Percentiles rank a stretch among this genome's conserved stretches.
phyloP scores from a whole-genome alignment of 1,140 invertebrate genomes.

The Pseudomyrmex concolor region DNA sequence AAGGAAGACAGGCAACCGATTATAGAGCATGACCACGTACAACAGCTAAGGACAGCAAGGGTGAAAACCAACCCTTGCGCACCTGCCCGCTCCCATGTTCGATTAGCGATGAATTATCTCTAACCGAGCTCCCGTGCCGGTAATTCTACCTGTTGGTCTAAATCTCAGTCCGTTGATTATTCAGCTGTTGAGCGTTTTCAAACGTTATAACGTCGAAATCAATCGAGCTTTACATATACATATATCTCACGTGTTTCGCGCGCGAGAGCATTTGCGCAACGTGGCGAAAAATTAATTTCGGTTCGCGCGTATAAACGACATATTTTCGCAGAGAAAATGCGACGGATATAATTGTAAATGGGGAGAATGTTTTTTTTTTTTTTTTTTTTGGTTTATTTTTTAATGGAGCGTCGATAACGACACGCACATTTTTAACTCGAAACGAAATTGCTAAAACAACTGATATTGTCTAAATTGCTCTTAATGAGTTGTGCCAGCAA shows the following conservation, averaged over 20 bases:
- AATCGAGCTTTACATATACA: conserved; percentile 3
- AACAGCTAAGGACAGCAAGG: conserved; percentile 69
- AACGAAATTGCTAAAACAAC: conserved; percentile 14
- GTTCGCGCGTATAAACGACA: neutral
- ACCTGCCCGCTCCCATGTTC: conserved; percentile 78
- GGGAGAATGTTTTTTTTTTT: neutral
- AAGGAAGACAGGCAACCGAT: conserved; percentile 71
- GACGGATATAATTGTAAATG: conserved; percentile 27
- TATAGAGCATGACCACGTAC: conserved; percentile 72
- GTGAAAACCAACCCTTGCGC: conserved; percentile 73
- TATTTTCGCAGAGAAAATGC: neutral
- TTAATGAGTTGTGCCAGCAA: conserved; percentile 62
- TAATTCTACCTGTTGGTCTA: conserved; percentile 77
- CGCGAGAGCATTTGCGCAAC: neutral
- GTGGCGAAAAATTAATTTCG: conserved; percentile 32
- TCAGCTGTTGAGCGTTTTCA: conserved; percentile 47
- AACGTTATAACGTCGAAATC: conserved; percentile 34
- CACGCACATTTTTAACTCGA: conserved; percentile 16
- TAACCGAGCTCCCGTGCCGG: conserved; percentile 61
- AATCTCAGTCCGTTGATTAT: conserved; percentile 62
- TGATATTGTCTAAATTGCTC: conserved; percentile 61
- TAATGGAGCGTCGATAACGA: too few species aligned
- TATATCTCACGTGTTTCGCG: neutral
- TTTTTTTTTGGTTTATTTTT: too few species aligned
- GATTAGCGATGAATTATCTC: conserved; percentile 79